phyloP scores from a whole-genome alignment of 2,888 invertebrate genomes.

The Monochamus alternatus region DNA sequence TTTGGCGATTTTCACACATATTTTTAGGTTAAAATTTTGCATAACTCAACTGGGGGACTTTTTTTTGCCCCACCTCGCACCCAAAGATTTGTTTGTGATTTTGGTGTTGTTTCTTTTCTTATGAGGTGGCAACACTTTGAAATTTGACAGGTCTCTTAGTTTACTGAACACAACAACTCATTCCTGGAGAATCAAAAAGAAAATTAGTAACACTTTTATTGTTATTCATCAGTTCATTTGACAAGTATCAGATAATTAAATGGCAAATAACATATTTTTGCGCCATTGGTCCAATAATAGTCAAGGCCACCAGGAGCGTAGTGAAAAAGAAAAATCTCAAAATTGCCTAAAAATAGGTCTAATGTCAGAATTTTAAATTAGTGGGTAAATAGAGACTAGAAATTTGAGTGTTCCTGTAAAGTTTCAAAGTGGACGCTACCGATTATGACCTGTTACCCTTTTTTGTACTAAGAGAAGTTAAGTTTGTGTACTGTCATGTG shows the following conservation, averaged over 20 bases:
- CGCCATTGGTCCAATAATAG: too few relatives aligned
- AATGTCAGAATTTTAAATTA: too few relatives aligned
- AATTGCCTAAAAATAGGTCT: too few relatives aligned
- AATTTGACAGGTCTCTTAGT: conserved; percentile 1
- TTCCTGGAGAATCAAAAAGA: too few relatives aligned
- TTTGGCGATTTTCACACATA: conserved; percentile 69
- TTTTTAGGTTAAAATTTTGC: conserved; percentile 69
- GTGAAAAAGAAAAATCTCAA: too few relatives aligned
- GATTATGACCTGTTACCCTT: background rate
- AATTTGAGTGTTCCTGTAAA: background rate
- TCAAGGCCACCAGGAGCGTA: too few relatives aligned
- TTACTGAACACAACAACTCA: too few relatives aligned
- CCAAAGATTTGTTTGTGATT: background rate
- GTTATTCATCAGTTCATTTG: too few relatives aligned
- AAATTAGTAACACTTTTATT: too few relatives aligned
- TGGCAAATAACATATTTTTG: too few relatives aligned
- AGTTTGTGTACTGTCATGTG: background rate
- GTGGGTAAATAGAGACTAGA: background rate
- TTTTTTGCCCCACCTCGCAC: conserved; percentile 33
- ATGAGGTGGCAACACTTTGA: conserved; percentile 6
- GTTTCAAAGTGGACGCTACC: background rate
- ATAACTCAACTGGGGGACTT: conserved; percentile 47
- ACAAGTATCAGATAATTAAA: too few relatives aligned
- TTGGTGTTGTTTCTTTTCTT: background rate
- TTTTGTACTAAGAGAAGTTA: background rate